These are phyloP conservation scores for Meriones psammophilus DNA, from an alignment of 2,797 vertebrate genomes.

Conservation along the genomic window DNA sequence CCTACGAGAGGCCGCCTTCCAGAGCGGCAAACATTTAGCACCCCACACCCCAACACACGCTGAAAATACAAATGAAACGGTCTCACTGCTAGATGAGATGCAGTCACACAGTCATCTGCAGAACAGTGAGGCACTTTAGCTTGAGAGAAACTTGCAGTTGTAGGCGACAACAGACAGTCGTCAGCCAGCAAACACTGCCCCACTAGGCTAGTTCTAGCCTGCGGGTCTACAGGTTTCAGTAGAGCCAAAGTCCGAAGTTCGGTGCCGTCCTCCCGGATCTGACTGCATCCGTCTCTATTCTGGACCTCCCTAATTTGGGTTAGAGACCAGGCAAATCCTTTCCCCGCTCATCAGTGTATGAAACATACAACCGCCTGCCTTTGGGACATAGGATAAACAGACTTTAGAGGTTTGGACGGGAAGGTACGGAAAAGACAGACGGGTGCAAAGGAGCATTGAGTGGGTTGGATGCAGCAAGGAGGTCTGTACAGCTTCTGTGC, in stretches of 20 bases:
- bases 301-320: neutral
- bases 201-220: neutral
- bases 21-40: neutral
- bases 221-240: neutral
- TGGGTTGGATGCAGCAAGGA: neutral
- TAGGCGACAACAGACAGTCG: neutral
- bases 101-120: neutral
- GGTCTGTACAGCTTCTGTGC: neutral
- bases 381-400: constrained; percentile 19
- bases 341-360: constrained; percentile 9
- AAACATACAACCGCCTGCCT: neutral
- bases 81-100: neutral
- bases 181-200: neutral
- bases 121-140: constrained; percentile 12
- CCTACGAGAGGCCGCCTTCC: neutral
- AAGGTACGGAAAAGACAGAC: neutral
- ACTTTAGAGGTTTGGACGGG: constrained; percentile 6
- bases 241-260: constrained; percentile 6
- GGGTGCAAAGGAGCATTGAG: neutral
- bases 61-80: neutral
- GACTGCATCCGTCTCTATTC: neutral
- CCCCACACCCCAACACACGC: neutral
- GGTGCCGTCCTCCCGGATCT: neutral
- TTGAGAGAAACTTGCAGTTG: neutral
- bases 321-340: neutral